These are phyloP conservation scores for Cylloceria caligata DNA, from an alignment of 2,888 invertebrate genomes.

Conservation along the genomic window DNA sequence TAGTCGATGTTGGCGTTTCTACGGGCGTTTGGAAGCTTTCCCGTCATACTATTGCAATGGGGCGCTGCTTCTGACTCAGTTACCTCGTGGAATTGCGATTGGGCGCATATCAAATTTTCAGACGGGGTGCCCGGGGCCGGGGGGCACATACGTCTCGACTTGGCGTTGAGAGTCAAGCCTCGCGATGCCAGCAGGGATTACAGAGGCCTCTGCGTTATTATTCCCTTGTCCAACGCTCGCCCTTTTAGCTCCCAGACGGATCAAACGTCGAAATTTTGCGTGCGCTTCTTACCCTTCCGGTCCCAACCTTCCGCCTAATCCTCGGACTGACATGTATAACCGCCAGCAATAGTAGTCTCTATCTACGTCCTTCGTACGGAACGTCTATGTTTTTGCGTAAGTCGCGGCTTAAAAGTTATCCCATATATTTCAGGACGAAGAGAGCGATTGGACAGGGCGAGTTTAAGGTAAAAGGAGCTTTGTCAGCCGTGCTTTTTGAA, in stretches of 20 bases:
- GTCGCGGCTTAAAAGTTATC: slow-evolving; percentile 74
- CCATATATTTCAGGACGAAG: slow-evolving; percentile 72
- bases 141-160: slow-evolving; percentile 26
- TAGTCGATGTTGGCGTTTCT: background rate
- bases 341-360: background rate
- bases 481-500: slow-evolving; percentile 68
- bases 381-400: slow-evolving; percentile 44
- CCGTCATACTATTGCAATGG: slow-evolving; percentile 34
- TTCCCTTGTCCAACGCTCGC: slow-evolving; percentile 57
- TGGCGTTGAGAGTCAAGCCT: slow-evolving; percentile 45
- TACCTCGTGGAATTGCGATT: slow-evolving; percentile 42
- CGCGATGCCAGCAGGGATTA: slow-evolving; percentile 58
- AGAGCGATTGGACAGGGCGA: slow-evolving; percentile 32
- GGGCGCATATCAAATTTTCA: slow-evolving; percentile 53
- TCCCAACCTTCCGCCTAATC: slow-evolving; percentile 37
- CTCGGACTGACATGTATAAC: slow-evolving; percentile 44
- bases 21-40: slow-evolving; percentile 22
- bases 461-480: slow-evolving; percentile 47
- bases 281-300: slow-evolving; percentile 29
- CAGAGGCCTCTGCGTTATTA: slow-evolving; percentile 61
- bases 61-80: slow-evolving; percentile 21
- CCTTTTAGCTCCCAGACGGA: slow-evolving; percentile 52
- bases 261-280: slow-evolving; percentile 67
- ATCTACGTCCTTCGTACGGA: slow-evolving; percentile 17
- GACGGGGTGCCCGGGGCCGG: background rate